Evolutionary conservation across 2,888 invertebrate genomes (phyloP), one percentile per base, ranked within the genome.

Genomic region (Orgyia antiqua): DNA sequence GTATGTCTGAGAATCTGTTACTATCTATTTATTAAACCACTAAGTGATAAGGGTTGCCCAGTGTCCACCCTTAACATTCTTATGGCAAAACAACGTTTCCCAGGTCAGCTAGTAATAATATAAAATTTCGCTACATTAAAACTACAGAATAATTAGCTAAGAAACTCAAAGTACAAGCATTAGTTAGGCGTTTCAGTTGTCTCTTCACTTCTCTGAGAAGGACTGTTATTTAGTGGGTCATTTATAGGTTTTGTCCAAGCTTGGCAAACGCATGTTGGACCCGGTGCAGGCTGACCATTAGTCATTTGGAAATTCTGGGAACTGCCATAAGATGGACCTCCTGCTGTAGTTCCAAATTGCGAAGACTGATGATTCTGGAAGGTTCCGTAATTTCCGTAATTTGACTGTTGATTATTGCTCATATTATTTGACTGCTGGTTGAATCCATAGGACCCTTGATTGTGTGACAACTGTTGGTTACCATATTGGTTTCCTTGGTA

Each of bases 201-300:
- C 13, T 59, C 58, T 25, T 60, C 61, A 28, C 39, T 49, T 37
- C 65, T 65, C 10, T 61, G 65, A 2, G 52, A 4, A 12, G 31
- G 37, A 13, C 1, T 18, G 10, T 27, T 51, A 25, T 27, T 42
- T 3, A 42, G 24, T 0, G 26, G 36, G 1, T 58, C 59, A 4
- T 39, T 24, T 19, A 55, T 61, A 1, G 78, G 78, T 27, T 83
- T 83, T 0, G 75, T 73, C 80, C 82, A 83, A 0, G 84, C 64
- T 38, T 82, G 83, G 42, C 86, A 86, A 1, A 86, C 71, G 34
- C 84, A 86, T 0, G 75, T 66, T 0, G 78, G 82, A 0, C 78
- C 82, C 12, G 60, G 58, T 1, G 47, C 51, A 2, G 65, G 58
- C 7, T 67, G 64, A 8, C 62, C 59, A 7, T 61, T 60, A 1